A percentile compares a stretch with the other conserved stretches of the same genome.
phyloP scores from a whole-genome alignment of 1,140 invertebrate genomes.

The Trichomalopsis sarcophagae region DNA sequence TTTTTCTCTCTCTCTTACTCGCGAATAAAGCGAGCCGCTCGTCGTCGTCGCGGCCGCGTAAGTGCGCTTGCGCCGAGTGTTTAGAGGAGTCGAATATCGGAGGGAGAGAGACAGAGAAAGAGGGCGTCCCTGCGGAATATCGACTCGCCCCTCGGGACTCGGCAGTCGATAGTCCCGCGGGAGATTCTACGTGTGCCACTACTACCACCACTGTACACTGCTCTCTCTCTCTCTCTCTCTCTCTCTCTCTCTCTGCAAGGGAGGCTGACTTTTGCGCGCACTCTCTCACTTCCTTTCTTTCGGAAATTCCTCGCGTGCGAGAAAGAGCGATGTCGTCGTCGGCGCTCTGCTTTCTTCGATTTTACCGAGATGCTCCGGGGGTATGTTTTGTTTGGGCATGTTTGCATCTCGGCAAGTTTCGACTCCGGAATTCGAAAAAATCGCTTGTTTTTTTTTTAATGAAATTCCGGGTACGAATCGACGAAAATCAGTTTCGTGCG shows the following conservation, averaged over 20 bases:
- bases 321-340: not conserved
- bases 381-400: too few species aligned
- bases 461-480: not conserved
- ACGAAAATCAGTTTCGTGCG: constrained; percentile 1
- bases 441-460: too few species aligned
- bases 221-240: constrained; percentile 29
- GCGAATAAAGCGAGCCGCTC: constrained; percentile 55
- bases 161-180: constrained; percentile 74
- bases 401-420: too few species aligned
- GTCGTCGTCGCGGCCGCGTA: constrained; percentile 27
- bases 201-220: constrained; percentile 51
- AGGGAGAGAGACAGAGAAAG: constrained; percentile 55
- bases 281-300: constrained; percentile 3
- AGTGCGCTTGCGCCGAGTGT: constrained; percentile 70
- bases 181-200: constrained; percentile 64
- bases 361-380: not conserved
- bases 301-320: constrained; percentile 12
- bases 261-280: constrained; percentile 6
- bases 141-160: constrained; percentile 74
- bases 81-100: constrained; percentile 66
- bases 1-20: constrained; percentile 13
- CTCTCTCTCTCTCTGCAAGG: constrained; percentile 19
- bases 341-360: constrained; percentile 26
- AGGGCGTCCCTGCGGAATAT: constrained; percentile 72
- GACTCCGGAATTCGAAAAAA: too few species aligned